A percentile compares a stretch with the other conserved stretches of the same genome.
phyloP scores from a whole-genome alignment of 1,140 invertebrate species.

The Drosophila asahinai region DNA sequence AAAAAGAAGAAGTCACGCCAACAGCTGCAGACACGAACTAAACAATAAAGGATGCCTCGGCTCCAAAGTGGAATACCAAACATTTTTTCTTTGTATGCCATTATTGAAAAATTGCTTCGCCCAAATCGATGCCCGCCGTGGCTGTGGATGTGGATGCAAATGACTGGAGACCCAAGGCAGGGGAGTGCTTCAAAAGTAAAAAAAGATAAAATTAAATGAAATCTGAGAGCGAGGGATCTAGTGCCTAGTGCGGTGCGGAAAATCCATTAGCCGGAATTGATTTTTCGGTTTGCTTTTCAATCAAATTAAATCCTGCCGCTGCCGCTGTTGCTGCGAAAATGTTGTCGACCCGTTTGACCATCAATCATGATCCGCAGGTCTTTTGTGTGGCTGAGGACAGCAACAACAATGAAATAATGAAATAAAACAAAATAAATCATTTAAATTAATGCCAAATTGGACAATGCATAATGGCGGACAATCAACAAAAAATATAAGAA shows the following conservation, averaged over 20 bases:
- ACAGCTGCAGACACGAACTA: slow-evolving; percentile 35
- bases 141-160: slow-evolving; percentile 35
- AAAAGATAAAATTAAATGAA: slow-evolving; percentile 46
- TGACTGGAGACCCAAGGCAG: slow-evolving; percentile 15
- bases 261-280: slow-evolving; percentile 71
- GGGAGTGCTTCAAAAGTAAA: background rate
- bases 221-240: slow-evolving; percentile 37
- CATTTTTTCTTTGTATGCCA: slow-evolving; percentile 45
- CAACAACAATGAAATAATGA: slow-evolving; percentile 16
- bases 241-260: slow-evolving; percentile 33
- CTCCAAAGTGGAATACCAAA: slow-evolving; percentile 46
- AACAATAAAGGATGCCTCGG: slow-evolving; percentile 37
- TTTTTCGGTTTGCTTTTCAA: slow-evolving; percentile 64
- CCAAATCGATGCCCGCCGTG: slow-evolving; percentile 44
- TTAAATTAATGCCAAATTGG: slow-evolving; percentile 68
- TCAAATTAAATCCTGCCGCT: slow-evolving; percentile 66
- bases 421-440: slow-evolving; percentile 57
- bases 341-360: slow-evolving; percentile 46
- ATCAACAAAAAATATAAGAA: slow-evolving; percentile 39
- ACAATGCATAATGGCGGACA: slow-evolving; percentile 58
- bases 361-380: slow-evolving; percentile 64
- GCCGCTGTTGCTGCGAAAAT: slow-evolving; percentile 27
- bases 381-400: slow-evolving; percentile 27
- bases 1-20: slow-evolving; percentile 24
- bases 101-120: slow-evolving; percentile 52